Evolutionary conservation across 2,113 vertebrate species (phyloP).

Genomic region (Microtus pennsylvanicus): DNA sequence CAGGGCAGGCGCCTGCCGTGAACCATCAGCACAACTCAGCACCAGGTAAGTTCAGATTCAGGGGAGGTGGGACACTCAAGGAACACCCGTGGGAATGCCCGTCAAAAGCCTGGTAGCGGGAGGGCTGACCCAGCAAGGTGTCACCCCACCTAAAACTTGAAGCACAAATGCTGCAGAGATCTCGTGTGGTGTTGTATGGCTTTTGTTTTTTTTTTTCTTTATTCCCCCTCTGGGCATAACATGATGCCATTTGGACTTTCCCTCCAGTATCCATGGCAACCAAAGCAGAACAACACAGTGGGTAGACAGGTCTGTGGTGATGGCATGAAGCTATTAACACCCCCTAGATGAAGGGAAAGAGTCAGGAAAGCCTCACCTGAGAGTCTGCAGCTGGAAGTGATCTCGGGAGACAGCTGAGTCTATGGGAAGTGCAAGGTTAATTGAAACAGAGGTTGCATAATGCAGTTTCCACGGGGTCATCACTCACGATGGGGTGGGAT

Average conservation of each 20-base stretch:
- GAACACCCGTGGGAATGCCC: background rate
- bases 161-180: background rate
- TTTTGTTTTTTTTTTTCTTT: background rate
- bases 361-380: background rate
- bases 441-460: background rate
- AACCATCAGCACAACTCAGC: background rate
- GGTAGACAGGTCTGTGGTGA: background rate
- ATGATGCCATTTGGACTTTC: slow-evolving; percentile 1
- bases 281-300: background rate
- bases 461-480: background rate
- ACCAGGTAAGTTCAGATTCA: background rate
- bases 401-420: background rate
- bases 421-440: too few relatives aligned
- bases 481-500: too few relatives aligned
- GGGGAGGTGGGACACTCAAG: background rate
- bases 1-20: background rate
- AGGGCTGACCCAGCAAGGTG: too few relatives aligned
- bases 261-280: slow-evolving; percentile 25
- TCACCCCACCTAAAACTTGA: background rate
- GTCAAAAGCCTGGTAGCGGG: background rate
- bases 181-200: background rate
- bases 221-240: background rate
- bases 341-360: background rate
- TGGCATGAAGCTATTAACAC: background rate
- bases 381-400: background rate